Percentiles rank a stretch among this genome's conserved stretches.
phyloP scores from a whole-genome alignment of 2,113 vertebrate species.

The Upupa epops region DNA sequence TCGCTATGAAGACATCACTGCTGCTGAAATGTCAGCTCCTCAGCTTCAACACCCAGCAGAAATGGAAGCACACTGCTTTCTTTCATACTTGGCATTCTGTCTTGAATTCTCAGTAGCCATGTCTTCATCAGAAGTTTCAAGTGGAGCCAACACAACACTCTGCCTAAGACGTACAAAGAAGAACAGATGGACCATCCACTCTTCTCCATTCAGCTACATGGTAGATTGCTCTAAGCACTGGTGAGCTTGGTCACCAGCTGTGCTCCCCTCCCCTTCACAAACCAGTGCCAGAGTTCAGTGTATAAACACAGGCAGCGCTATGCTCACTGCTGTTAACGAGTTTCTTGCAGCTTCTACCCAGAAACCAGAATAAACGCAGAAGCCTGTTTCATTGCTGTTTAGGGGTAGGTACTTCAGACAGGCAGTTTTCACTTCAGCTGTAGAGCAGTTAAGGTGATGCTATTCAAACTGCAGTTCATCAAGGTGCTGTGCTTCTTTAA shows the following conservation, averaged over 20 bases:
- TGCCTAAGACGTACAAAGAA: not conserved
- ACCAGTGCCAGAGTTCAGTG: not conserved
- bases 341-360: not conserved
- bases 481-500: not conserved
- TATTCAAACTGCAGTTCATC: not conserved
- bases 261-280: not conserved
- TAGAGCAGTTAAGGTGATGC: not conserved
- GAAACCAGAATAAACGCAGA: not conserved
- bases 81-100: conserved; percentile 50
- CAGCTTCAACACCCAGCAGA: conserved; percentile 27
- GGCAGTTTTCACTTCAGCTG: not conserved
- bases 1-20: conserved; percentile 44
- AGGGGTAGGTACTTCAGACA: not conserved
- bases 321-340: not conserved
- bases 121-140: conserved; percentile 50
- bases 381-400: rapidly evolving
- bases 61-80: conserved; percentile 34
- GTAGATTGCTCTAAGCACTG: not conserved
- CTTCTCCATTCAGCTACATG: rapidly evolving
- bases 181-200: not conserved
- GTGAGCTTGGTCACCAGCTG: not conserved
- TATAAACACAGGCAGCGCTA: rapidly evolving
- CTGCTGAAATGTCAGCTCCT: conserved; percentile 51
- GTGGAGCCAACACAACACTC: conserved; percentile 29
- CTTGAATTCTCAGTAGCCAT: conserved; percentile 34